Evolutionary conservation across 2,113 vertebrate genomes (phyloP).

Genomic region (Macrotis lagotis): DNA sequence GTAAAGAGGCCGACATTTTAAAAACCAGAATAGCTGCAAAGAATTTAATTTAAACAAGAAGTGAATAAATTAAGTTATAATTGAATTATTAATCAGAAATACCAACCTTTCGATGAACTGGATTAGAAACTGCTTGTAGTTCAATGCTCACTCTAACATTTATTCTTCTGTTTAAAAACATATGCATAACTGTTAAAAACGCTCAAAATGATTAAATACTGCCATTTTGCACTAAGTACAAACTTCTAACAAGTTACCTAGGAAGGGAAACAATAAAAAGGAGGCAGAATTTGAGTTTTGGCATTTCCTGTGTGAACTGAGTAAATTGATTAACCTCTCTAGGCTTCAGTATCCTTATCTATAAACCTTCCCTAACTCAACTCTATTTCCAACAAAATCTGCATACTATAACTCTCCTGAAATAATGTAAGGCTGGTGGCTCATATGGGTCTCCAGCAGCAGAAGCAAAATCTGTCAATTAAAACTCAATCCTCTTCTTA

Average conservation of each 20-base stretch:
- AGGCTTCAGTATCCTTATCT: not conserved
- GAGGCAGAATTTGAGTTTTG: not conserved
- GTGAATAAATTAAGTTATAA: constrained; percentile 22
- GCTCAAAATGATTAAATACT: not conserved
- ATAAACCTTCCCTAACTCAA: not conserved
- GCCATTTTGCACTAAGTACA: not conserved
- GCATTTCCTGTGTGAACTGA: not conserved
- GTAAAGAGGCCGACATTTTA: constrained; percentile 22
- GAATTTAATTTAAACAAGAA: constrained; percentile 9
- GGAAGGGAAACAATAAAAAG: not conserved
- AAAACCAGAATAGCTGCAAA: not conserved
- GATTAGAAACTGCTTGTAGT: constrained; percentile 88
- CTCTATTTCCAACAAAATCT: not conserved
- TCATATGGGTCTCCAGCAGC: not conserved
- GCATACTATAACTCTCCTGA: not conserved
- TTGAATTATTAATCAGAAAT: constrained; percentile 36
- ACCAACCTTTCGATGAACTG: constrained; percentile 92
- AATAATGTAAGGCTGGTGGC: not conserved
- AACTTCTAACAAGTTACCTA: not conserved
- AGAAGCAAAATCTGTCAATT: not conserved
- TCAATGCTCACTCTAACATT: constrained; percentile 90
- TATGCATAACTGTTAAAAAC: constrained; percentile 55
- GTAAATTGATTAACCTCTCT: not conserved
- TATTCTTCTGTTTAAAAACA: constrained; percentile 84
- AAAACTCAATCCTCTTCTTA: not conserved